Evolutionary conservation across 2,797 vertebrate species (phyloP).

Genomic region (Coregonus ussuriensis): DNA sequence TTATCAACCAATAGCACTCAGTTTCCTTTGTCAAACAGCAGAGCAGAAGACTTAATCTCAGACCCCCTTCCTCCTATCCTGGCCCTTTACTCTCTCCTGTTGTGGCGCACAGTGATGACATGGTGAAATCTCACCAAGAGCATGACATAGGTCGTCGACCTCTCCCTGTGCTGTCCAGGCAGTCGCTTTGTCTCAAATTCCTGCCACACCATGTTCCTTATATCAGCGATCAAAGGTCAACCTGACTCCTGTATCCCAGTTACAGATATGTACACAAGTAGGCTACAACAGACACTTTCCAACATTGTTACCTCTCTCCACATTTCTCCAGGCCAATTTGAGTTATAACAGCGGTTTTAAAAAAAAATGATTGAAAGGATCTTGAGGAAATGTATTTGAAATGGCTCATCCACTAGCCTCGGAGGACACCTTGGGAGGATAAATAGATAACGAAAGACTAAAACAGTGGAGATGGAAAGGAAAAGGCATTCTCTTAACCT

Average conservation of each 20-base stretch:
- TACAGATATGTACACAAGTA: slow-evolving; percentile 46
- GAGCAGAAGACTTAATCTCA: too few species aligned
- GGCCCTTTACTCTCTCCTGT: too few species aligned
- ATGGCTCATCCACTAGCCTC: slow-evolving; percentile 72
- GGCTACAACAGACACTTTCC: slow-evolving; percentile 46
- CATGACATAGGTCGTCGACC: neutral
- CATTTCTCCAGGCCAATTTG: slow-evolving; percentile 71
- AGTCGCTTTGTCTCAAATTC: neutral
- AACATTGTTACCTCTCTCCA: slow-evolving; percentile 53
- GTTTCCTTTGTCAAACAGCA: too few species aligned
- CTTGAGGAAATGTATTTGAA: slow-evolving; percentile 76
- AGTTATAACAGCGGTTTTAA: slow-evolving; percentile 52
- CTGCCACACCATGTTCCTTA: slow-evolving; percentile 21
- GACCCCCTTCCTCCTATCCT: too few species aligned
- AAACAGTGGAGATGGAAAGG: slow-evolving; percentile 64
- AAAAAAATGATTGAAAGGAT: slow-evolving; percentile 30
- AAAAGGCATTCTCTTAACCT: slow-evolving; percentile 60
- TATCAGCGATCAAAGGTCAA: slow-evolving; percentile 51
- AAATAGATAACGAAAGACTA: slow-evolving; percentile 58
- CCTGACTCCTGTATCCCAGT: slow-evolving; percentile 35
- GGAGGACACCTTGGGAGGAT: slow-evolving; percentile 72
- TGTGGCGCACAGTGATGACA: too few species aligned
- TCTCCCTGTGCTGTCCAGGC: neutral
- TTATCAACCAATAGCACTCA: neutral
- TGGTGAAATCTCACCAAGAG: too few species aligned